Conservation (phyloP, 2,888 invertebrate genomes). For the Ceramica pisi region DNA sequence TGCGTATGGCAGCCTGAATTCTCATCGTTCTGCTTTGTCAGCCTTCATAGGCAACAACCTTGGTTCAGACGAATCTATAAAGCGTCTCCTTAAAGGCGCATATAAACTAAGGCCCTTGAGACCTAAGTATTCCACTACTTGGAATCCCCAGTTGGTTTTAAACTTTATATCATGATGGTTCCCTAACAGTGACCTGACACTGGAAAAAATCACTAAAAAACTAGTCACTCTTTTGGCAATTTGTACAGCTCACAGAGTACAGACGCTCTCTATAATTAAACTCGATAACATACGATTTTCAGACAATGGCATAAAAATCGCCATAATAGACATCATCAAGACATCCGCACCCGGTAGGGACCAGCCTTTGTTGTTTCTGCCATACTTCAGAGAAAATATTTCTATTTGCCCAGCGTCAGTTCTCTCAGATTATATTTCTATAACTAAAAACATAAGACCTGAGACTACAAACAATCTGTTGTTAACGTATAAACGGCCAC, state of each 20-base stretch:
- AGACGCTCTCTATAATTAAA: slow-evolving; percentile 26
- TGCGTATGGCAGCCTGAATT: slow-evolving; percentile 16
- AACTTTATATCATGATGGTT: slow-evolving; percentile 11
- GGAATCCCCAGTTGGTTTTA: slow-evolving; percentile 35
- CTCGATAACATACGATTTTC: slow-evolving; percentile 13
- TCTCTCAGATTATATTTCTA: slow-evolving; percentile 26
- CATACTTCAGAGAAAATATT: slow-evolving; percentile 30
- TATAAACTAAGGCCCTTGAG: slow-evolving; percentile 13
- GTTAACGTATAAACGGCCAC: too few species aligned
- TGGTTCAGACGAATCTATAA: slow-evolving; percentile 16
- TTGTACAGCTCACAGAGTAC: slow-evolving; percentile 29
- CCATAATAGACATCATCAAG: slow-evolving; percentile 31
- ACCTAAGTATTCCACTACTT: slow-evolving; percentile 24
- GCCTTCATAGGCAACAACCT: slow-evolving; percentile 3
- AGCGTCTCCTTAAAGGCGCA: slow-evolving; percentile 17
- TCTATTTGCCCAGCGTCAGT: slow-evolving; percentile 16
- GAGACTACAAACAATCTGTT: background rate
- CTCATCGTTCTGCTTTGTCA: slow-evolving; percentile 42
- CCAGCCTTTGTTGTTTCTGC: slow-evolving; percentile 32
- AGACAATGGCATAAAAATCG: slow-evolving; percentile 18
- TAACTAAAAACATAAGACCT: slow-evolving; percentile 15
- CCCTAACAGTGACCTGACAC: background rate
- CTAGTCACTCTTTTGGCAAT: slow-evolving; percentile 21
- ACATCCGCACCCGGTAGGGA: slow-evolving; percentile 31
- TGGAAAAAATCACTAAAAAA: slow-evolving; percentile 30